Conservation (phyloP, 2,797 vertebrate genomes). For the Paramormyrops hopkinsi region DNA sequence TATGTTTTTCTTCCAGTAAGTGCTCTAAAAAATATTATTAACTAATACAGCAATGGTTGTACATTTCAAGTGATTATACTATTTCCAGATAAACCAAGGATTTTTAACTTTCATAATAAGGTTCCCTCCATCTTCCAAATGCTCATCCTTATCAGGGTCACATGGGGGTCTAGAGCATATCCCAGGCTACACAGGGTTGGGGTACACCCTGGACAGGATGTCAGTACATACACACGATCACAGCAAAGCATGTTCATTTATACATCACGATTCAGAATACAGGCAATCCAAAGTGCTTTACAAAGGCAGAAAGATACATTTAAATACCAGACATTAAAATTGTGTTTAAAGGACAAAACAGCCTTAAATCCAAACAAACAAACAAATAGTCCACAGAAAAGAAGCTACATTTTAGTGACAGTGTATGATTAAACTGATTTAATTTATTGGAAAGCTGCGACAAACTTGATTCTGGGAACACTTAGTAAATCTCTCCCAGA, state of each 20-base stretch:
- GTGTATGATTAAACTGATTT: neutral
- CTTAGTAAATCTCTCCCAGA: neutral
- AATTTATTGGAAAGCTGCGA: neutral
- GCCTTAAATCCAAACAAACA: neutral
- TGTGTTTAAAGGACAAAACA: neutral
- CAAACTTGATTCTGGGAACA: neutral
- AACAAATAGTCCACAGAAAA: neutral
- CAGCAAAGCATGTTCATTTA: neutral
- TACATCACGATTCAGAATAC: neutral
- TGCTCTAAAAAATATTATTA: neutral
- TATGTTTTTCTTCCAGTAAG: neutral
- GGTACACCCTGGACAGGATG: neutral
- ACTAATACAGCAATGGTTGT: neutral
- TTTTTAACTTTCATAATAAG: neutral
- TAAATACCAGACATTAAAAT: neutral
- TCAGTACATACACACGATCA: neutral
- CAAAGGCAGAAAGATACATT: neutral
- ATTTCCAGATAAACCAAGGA: neutral
- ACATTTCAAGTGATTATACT: neutral
- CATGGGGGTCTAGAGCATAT: neutral
- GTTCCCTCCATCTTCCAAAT: neutral
- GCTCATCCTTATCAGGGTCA: neutral
- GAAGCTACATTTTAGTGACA: neutral
- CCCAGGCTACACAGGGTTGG: neutral
- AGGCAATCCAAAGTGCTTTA: neutral